Evolutionary conservation across 2,888 invertebrate genomes (phyloP).

Genomic region (Nomada hirtipes): DNA sequence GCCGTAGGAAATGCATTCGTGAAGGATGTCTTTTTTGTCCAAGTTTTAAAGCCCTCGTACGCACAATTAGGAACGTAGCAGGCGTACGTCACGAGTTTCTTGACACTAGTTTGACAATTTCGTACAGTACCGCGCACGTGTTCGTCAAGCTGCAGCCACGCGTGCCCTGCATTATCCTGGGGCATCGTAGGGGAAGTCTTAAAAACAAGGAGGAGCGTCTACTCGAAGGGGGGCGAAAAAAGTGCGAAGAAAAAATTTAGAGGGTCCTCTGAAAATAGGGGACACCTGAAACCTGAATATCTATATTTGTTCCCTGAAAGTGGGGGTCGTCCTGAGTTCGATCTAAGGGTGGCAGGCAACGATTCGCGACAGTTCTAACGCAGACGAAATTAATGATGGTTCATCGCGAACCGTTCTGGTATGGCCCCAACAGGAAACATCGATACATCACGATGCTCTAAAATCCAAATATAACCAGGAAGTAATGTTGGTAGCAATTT

Average conservation of each 20-base stretch:
- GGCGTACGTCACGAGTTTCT: slow-evolving; percentile 16
- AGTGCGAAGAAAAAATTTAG: background rate
- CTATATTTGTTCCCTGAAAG: slow-evolving; percentile 47
- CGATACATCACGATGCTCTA: background rate
- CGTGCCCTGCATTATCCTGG: slow-evolving; percentile 56
- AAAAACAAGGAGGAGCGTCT: slow-evolving; percentile 14
- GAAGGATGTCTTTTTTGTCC: too few species aligned
- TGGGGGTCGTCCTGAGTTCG: too few species aligned
- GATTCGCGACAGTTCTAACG: background rate
- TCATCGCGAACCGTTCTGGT: slow-evolving; percentile 36
- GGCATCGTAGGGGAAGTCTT: background rate
- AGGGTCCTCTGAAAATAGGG: slow-evolving; percentile 23
- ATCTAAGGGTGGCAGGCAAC: too few species aligned
- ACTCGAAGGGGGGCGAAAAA: background rate
- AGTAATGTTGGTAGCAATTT: slow-evolving; percentile 54
- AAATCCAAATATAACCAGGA: slow-evolving; percentile 61
- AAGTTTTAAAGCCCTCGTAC: background rate
- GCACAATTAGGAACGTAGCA: slow-evolving; percentile 1
- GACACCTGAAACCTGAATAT: slow-evolving; percentile 23
- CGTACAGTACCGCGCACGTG: slow-evolving; percentile 47
- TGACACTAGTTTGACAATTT: slow-evolving; percentile 28
- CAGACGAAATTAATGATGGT: background rate
- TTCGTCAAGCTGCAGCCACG: slow-evolving; percentile 39
- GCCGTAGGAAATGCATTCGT: too few species aligned
- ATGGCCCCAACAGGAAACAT: too few species aligned